Percentiles rank a stretch among this genome's conserved stretches.
Evolutionary conservation across 1,140 invertebrate genomes (phyloP).

Genomic region (Trichomalopsis sarcophagae): DNA sequence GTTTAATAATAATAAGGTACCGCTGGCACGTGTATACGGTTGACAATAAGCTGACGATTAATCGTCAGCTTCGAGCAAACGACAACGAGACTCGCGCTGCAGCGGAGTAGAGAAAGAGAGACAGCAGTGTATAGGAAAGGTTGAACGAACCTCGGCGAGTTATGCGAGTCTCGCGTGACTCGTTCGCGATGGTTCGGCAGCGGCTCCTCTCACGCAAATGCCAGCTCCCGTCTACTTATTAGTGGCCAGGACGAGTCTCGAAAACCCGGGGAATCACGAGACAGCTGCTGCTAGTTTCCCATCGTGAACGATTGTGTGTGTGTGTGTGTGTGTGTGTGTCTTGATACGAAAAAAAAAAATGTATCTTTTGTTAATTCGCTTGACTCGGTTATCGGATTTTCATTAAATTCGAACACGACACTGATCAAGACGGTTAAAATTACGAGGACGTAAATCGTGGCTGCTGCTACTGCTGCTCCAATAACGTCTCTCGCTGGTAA

Average conservation of each 20-base stretch:
- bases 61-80: too few species aligned
- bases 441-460: not conserved
- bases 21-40: too few species aligned
- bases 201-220: slow-evolving; percentile 33
- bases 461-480: not conserved
- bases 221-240: slow-evolving; percentile 3
- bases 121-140: not conserved
- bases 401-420: not conserved
- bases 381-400: not conserved
- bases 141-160: slow-evolving; percentile 33
- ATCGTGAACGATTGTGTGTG: not conserved
- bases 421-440: not conserved
- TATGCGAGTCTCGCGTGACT: slow-evolving; percentile 36
- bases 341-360: too few species aligned
- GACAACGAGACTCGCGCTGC: too few species aligned
- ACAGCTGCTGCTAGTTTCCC: not conserved
- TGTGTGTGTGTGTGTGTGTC: not conserved
- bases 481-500: slow-evolving; percentile 1
- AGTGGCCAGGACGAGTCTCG: not conserved
- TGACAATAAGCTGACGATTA: too few species aligned
- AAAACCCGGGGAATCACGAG: not conserved
- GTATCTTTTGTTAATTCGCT: not conserved
- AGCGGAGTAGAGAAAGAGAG: too few species aligned
- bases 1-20: too few species aligned
- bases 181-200: not conserved